phyloP scores from a whole-genome alignment of 53 echinoderm and acorn worm genomes.

The Temnopleurus reevesii region DNA sequence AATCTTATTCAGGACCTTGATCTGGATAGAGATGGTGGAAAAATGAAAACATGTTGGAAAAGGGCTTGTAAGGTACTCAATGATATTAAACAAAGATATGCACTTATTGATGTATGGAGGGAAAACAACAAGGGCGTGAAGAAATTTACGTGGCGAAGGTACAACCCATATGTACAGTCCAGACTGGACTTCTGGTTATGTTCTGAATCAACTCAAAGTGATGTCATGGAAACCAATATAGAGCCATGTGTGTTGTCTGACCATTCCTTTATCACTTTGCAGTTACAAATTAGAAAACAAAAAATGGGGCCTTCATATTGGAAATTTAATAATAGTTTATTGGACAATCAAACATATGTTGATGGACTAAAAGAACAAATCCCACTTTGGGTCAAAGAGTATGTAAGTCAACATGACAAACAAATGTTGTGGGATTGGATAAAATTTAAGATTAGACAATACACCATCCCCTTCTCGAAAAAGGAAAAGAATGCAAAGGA shows the following conservation, averaged over 20 bases:
- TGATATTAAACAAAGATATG: neutral
- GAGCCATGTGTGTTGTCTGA: too few relatives aligned
- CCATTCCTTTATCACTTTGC: too few relatives aligned
- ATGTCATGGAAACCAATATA: too few relatives aligned
- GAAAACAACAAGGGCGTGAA: neutral
- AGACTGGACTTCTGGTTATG: too few relatives aligned
- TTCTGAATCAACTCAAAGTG: neutral
- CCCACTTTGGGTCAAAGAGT: neutral
- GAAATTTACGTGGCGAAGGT: neutral
- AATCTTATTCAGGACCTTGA: neutral
- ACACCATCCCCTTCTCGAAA: neutral
- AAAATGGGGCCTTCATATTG: too few relatives aligned
- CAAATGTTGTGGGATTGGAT: neutral
- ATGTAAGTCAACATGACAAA: neutral
- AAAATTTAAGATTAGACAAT: neutral
- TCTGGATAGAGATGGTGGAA: conserved; percentile 1
- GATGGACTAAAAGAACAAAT: neutral
- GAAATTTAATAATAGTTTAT: too few relatives aligned
- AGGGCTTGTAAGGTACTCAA: neutral
- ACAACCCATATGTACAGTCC: neutral
- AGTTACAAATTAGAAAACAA: neutral
- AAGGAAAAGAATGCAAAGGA: neutral
- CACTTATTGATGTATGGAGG: neutral
- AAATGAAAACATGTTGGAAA: neutral
- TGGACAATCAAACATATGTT: neutral